Evolutionary conservation across 1,140 invertebrate species (phyloP).

Genomic region (Drosophila pallidifrons): DNA sequence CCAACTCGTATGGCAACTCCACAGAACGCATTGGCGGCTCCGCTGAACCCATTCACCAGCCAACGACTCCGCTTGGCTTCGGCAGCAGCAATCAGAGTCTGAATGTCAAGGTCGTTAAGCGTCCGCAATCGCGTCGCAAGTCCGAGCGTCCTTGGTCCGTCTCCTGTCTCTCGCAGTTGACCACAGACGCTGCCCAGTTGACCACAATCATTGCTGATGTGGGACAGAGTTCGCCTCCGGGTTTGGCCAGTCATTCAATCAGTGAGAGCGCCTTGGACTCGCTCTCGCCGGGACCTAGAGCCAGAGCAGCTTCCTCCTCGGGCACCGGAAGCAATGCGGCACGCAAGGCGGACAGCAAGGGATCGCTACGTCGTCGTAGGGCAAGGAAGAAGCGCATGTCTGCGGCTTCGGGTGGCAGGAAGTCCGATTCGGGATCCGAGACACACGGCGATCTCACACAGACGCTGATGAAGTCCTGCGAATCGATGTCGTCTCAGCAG

Average conservation of each 20-base stretch:
- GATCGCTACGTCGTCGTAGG: slow-evolving; percentile 87
- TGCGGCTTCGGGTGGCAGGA: slow-evolving; percentile 81
- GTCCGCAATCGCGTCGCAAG: slow-evolving; percentile 77
- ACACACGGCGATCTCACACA: slow-evolving; percentile 62
- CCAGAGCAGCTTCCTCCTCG: slow-evolving; percentile 75
- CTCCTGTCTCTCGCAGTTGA: slow-evolving; percentile 91
- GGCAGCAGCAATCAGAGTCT: slow-evolving; percentile 82
- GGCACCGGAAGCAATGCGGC: slow-evolving; percentile 71
- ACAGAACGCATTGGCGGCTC: slow-evolving; percentile 86
- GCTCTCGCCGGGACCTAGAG: slow-evolving; percentile 85
- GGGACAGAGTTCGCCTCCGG: slow-evolving; percentile 71
- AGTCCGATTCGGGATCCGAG: slow-evolving; percentile 88
- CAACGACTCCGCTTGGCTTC: slow-evolving; percentile 51
- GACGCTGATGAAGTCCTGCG: slow-evolving; percentile 81
- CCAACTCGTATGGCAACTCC: slow-evolving; percentile 87
- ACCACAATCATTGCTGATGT: slow-evolving; percentile 51
- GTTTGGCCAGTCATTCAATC: slow-evolving; percentile 89
- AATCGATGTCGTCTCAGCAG: slow-evolving; percentile 85
- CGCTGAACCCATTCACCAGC: slow-evolving; percentile 71
- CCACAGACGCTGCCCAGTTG: slow-evolving; percentile 80
- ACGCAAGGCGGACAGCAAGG: slow-evolving; percentile 85
- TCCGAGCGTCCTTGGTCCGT: slow-evolving; percentile 92
- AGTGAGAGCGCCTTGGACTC: slow-evolving; percentile 94
- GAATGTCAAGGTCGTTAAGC: slow-evolving; percentile 77
- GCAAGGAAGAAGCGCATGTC: slow-evolving; percentile 87